A percentile compares a stretch with the other conserved stretches of the same genome.
phyloP scores from a whole-genome alignment of 2,888 invertebrate species.

The Oscheius sp. region DNA sequence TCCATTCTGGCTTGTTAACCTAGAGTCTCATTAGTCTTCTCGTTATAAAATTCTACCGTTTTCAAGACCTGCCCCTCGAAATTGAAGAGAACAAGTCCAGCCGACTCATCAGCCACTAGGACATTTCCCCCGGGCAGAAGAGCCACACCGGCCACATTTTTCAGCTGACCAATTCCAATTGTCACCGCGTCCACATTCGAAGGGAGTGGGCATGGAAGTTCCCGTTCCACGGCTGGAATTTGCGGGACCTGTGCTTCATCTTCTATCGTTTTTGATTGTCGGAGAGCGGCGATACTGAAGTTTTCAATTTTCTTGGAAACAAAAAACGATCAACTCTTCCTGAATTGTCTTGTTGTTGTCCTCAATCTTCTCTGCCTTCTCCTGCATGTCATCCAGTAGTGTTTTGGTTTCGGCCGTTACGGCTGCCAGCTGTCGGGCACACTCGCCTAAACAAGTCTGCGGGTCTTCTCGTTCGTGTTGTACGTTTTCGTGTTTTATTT shows the following conservation, averaged over 20 bases:
- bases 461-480: not conserved
- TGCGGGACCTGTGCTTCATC: constrained; percentile 33
- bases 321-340: constrained; percentile 23
- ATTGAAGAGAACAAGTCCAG: constrained; percentile 51
- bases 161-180: constrained; percentile 46
- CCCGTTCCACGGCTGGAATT: not conserved
- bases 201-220: constrained; percentile 41
- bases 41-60: constrained; percentile 25
- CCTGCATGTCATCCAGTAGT: constrained; percentile 30
- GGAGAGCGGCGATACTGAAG: constrained; percentile 20
- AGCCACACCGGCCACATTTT: constrained; percentile 51
- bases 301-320: not conserved
- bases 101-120: constrained; percentile 49
- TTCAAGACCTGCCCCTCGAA: constrained; percentile 46
- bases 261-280: constrained; percentile 34
- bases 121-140: constrained; percentile 51
- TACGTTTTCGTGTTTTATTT: not conserved
- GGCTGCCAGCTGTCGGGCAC: constrained; percentile 25
- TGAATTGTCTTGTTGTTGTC: constrained; percentile 15
- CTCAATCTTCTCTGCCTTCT: constrained; percentile 21
- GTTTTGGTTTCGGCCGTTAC: constrained; percentile 23
- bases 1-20: constrained; percentile 46
- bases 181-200: constrained; percentile 55
- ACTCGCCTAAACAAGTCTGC: constrained; percentile 22
- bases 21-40: not conserved